Base-by-base conservation (phyloP, 1,140 invertebrate genomes). In the Delia radicum region DNA sequence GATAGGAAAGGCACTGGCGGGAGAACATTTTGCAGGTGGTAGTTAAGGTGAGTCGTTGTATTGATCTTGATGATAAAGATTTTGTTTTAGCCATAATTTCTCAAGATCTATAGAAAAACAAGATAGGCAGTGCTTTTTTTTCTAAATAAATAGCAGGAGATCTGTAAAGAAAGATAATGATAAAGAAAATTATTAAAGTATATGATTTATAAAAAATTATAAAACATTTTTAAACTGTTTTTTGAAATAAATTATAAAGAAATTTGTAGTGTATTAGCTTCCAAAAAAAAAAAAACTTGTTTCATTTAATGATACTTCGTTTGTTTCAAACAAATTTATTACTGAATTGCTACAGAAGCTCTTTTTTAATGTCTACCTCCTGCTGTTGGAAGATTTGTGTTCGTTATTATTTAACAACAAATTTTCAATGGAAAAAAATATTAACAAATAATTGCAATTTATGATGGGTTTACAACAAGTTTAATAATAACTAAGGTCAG, bases 1-100 rank as follows among this genome's bases (percentile, higher is more conserved):
- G 77, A 76, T 77, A 77, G 82, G 83, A 83, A 85, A 85, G 83
- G 83, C 83, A 85, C 83, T 82, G 83, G 78, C 79, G 83, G 83
- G 83, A 83, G 81, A 85, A 77, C 75, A 76, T 76, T 33, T 76
- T 76, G 73, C 65, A 73, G 63, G 75, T 71, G 73, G 72, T 76
- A 27, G 73, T 69, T 69, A 69, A 69, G 65, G 29, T 48, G 37
- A 62, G 61, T 73, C 62, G 55, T 73, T 48, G 62, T 73, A 75
- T 48, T 65, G 69, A 46, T 69, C 37, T 73, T 42, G 75, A 42
- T 62, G 75, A 61, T 73, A 37, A 72, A 48, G 27, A 21, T 71
- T n/a, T 42, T 63, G 75, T 73, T 72, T 67, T 63, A 73, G 69
- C 42, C 31, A 63, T 62, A 63, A 69, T 75, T 33, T n/a, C n/a